These are phyloP conservation scores for Gadopsis bispinosus DNA, from an alignment of 2,797 vertebrate species.

Conservation along the genomic window DNA sequence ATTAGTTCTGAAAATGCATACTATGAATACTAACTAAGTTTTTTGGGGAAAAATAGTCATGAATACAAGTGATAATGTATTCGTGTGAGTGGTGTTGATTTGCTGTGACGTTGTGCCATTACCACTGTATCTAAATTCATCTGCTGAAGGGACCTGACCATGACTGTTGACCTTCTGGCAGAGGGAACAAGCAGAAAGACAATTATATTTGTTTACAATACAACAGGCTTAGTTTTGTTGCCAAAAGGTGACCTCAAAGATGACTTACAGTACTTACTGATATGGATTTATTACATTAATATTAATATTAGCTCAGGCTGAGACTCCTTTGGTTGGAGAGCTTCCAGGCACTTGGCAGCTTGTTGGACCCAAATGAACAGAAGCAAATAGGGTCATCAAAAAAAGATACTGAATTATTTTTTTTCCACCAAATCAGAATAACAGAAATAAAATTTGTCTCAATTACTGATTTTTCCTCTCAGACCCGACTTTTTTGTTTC, in stretches of 20 bases:
- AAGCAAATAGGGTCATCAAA: conserved; percentile 16
- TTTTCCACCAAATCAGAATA: not conserved
- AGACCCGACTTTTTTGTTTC: not conserved
- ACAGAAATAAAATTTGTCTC: not conserved
- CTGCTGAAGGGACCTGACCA: not conserved
- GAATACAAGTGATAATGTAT: not conserved
- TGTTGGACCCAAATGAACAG: conserved; percentile 2
- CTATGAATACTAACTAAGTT: not conserved
- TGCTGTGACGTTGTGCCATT: not conserved
- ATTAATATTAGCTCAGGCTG: conserved; percentile 5
- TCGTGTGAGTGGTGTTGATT: not conserved
- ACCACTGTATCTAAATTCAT: not conserved
- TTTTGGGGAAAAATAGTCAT: not conserved
- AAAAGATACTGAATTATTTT: not conserved
- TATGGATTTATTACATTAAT: conserved; percentile 4
- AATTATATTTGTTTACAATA: not conserved
- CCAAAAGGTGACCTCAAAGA: not conserved
- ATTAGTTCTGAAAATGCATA: conserved; percentile 10
- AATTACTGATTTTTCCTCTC: not conserved
- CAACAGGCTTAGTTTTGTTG: conserved; percentile 8
- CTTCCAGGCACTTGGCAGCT: conserved; percentile 19
- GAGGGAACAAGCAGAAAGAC: not conserved
- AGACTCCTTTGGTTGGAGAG: conserved; percentile 12
- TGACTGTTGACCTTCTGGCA: conserved; percentile 23
- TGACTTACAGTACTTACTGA: not conserved